Evolutionary conservation across 92 coral and sea anemone genomes (phyloP).

Genomic region (Phenganax stokvisi): DNA sequence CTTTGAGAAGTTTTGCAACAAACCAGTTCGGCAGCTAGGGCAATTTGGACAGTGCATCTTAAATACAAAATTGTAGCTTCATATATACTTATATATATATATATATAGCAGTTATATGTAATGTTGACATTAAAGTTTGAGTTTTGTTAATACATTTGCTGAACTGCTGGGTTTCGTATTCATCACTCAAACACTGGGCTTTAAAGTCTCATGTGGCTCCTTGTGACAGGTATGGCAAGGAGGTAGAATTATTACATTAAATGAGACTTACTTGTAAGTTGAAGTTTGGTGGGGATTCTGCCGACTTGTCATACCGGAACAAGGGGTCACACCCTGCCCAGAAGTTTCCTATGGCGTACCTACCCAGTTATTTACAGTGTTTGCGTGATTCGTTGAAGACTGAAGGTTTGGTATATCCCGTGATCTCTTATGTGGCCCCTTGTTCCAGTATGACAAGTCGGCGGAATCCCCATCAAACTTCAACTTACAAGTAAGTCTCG

Average conservation of each 20-base stretch:
- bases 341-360: neutral
- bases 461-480: conserved; percentile 7
- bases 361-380: neutral
- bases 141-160: neutral
- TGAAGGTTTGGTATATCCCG: neutral
- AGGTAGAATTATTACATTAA: neutral
- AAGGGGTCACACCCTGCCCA: conserved; percentile 22
- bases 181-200: conserved; percentile 7
- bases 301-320: conserved; percentile 13
- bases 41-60: conserved; percentile 21
- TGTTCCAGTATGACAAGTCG: conserved; percentile 14
- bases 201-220: conserved; percentile 6
- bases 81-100: too few species aligned
- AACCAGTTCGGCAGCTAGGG: conserved; percentile 7
- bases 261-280: conserved; percentile 2
- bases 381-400: conserved; percentile 1
- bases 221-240: conserved; percentile 12
- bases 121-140: conserved; percentile 2
- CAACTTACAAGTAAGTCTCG: conserved; percentile 9
- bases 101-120: neutral
- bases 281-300: conserved; percentile 14
- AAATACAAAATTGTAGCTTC: conserved; percentile 7
- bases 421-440: neutral
- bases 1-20: conserved; percentile 34
- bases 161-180: neutral